phyloP scores from a whole-genome alignment of 2,888 invertebrate genomes.

The Synergus itoensis region DNA sequence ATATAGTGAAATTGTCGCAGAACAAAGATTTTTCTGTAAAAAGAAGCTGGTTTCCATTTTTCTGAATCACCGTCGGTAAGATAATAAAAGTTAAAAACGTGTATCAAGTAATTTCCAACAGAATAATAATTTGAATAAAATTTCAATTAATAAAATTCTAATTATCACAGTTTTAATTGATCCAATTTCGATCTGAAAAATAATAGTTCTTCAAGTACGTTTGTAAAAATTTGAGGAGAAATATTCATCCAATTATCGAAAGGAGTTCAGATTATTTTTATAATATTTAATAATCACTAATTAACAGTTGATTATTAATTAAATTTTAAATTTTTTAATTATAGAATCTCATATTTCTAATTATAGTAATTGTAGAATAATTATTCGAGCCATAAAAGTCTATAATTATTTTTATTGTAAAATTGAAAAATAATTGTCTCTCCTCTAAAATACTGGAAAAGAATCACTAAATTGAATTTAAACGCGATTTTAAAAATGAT shows the following conservation, averaged over 20 bases:
- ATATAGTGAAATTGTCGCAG: not conserved
- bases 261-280: not conserved
- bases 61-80: not conserved
- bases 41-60: not conserved
- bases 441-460: not conserved
- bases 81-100: not conserved
- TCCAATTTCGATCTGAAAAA: too few species aligned
- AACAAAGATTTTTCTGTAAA: conserved; percentile 1
- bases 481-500: not conserved
- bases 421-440: not conserved
- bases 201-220: not conserved
- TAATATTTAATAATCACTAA: not conserved
- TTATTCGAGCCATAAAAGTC: not conserved
- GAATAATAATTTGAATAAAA: too few species aligned
- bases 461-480: not conserved
- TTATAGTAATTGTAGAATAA: not conserved
- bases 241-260: not conserved
- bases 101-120: not conserved
- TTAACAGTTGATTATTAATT: not conserved
- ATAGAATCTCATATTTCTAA: not conserved
- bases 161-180: not conserved
- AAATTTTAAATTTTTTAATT: not conserved
- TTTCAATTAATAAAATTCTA: too few species aligned
- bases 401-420: not conserved
- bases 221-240: not conserved